These are phyloP conservation scores for Athetis lepigone DNA, from an alignment of 2,888 invertebrate genomes.

Conservation along the genomic window DNA sequence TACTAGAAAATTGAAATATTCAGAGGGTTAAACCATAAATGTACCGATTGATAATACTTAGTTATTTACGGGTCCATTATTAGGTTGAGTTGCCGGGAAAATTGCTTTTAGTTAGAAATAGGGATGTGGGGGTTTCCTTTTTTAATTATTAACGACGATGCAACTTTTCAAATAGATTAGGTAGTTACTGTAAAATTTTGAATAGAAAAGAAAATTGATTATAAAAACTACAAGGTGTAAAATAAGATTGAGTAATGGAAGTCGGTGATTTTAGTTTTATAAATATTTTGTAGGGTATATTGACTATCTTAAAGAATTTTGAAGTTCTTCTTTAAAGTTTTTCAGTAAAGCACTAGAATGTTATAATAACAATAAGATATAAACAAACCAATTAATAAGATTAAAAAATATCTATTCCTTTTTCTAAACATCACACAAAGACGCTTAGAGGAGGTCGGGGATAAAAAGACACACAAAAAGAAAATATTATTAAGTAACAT, in stretches of 20 bases:
- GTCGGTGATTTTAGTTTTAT: no score
- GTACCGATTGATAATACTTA: conserved; percentile 22
- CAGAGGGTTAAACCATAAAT: conserved; percentile 45
- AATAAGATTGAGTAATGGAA: no score
- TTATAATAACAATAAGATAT: neutral
- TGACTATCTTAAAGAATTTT: no score
- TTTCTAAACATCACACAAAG: conserved; percentile 18
- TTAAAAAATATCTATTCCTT: conserved; percentile 1
- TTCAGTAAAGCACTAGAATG: no score
- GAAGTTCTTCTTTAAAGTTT: no score
- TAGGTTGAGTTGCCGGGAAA: conserved; percentile 24
- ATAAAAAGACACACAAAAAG: conserved; percentile 35
- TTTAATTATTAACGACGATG: no score
- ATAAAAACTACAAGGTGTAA: no score
- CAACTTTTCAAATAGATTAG: no score
- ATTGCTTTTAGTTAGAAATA: conserved; percentile 5
- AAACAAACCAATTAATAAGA: neutral
- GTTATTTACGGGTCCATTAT: conserved; percentile 24
- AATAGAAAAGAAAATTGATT: no score
- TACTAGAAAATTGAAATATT: conserved; percentile 57
- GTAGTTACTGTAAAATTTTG: no score
- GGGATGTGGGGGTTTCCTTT: conserved; percentile 22
- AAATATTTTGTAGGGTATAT: no score
- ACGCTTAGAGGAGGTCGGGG: conserved; percentile 17
- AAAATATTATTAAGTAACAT: conserved; percentile 55